Base-by-base conservation (phyloP, 2,888 invertebrate species). In the Tenodera sinensis region DNA sequence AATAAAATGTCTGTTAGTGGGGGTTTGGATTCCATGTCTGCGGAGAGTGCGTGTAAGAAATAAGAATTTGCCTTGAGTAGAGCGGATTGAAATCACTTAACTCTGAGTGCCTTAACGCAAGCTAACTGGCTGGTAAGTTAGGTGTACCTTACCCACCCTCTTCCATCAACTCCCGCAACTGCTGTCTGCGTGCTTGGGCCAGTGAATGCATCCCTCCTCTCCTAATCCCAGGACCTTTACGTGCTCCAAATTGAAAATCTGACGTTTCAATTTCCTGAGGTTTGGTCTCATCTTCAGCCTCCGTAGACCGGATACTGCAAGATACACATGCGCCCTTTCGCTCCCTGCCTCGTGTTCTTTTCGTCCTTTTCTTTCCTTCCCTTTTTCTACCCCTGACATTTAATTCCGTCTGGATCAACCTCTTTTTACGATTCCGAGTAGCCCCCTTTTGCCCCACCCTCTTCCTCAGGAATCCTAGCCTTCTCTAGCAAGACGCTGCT, bases 231-330 rank as follows among this genome's bases (percentile, higher is more conserved):
- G 83, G 71, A 81, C 81, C 81, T 84, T 81, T 88, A 88, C 89
- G 81, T 87, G 89, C 84, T 82, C 88, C 89, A 89, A 89, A 89
- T 89, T 89, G 89, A 89, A 89, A 89, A 88, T 84, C 87, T 89
- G 89, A 88, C 89, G 89, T 87, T 89, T 89, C 89, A 89, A 89
- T 89, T 89, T 89, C 89, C 89, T 88, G 89, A 82, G 88, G 85
- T 88, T 88, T 88, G 88, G 88, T 88, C 88, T 88, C 88, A 84
- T 88, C 84, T 84, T 84, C 84, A 84, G 81, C 88, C 81, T 88
- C 54, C 81, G 34, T 54, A 84, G 81, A n/a, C 87, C 34, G n/a
- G 27, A 25, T 83, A 83, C 82, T 82, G 82, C 82, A 83, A 71
- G 87, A 83, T 30, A 34, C 42, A 20, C 71, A 28, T 15, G 1